Evolutionary conservation across 2,113 vertebrate genomes (phyloP).

Genomic region (Euleptes europaea): DNA sequence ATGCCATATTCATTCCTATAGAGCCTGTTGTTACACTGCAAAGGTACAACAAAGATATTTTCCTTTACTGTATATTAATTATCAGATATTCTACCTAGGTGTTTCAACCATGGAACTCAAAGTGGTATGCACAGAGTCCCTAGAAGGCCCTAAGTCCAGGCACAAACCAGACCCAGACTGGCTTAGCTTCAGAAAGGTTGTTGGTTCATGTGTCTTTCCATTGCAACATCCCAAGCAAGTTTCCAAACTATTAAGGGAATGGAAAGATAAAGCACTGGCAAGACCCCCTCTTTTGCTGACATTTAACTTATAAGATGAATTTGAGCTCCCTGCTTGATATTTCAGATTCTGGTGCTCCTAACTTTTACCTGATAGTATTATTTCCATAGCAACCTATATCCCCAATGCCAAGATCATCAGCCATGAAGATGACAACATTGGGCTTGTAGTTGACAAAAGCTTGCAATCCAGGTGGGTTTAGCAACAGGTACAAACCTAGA

Average conservation of each 20-base stretch:
- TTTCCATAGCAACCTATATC: slow-evolving; percentile 93
- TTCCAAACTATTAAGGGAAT: background rate
- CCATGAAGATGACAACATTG: slow-evolving; percentile 88
- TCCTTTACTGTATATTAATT: no score
- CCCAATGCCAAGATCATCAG: slow-evolving; percentile 92
- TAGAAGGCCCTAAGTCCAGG: no score
- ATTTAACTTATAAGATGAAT: background rate
- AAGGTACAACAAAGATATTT: no score
- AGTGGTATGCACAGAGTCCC: no score
- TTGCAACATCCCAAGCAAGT: no score
- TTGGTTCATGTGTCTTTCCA: no score
- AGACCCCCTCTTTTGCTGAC: background rate
- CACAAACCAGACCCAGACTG: no score
- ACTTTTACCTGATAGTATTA: slow-evolving; percentile 80
- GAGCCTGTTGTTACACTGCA: no score
- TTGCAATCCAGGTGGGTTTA: background rate
- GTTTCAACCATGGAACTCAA: no score
- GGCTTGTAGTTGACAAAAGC: slow-evolving; percentile 60
- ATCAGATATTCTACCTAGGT: no score
- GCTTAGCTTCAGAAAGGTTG: no score
- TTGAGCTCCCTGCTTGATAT: background rate
- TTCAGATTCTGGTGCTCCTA: background rate
- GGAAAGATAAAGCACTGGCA: background rate
- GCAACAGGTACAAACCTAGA: slow-evolving; percentile 26
- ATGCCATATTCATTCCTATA: no score